Evolutionary conservation across 2,113 vertebrate genomes (phyloP).

Genomic region (Glareola pratincola): DNA sequence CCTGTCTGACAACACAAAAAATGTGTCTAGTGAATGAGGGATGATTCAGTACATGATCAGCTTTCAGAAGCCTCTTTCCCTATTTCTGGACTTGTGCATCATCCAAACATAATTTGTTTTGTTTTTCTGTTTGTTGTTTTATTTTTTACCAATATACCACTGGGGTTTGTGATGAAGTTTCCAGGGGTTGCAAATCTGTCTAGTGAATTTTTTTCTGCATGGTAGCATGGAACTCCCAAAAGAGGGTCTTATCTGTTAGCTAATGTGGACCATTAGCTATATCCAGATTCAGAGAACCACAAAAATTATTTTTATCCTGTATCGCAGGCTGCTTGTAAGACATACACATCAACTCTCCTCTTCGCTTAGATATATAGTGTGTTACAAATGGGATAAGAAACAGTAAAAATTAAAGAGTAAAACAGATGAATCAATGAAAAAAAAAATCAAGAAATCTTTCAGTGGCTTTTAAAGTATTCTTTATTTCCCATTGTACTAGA

Average conservation of each 20-base stretch:
- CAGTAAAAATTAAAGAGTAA: neutral
- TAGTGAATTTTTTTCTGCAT: neutral
- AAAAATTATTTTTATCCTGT: neutral
- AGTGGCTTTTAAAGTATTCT: neutral
- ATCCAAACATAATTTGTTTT: neutral
- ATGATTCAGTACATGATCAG: neutral
- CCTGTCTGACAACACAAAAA: neutral
- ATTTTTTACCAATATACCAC: neutral
- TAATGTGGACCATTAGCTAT: neutral
- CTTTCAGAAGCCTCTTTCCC: neutral
- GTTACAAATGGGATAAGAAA: neutral
- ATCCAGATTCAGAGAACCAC: neutral
- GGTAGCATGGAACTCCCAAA: neutral
- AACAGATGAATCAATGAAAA: neutral
- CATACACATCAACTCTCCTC: accelerated
- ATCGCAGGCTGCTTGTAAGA: neutral
- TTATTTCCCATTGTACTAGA: neutral
- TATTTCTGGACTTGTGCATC: neutral
- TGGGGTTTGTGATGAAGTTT: neutral
- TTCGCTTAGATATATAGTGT: neutral
- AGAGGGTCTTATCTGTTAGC: neutral
- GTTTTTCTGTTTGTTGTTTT: neutral
- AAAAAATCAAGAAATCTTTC: neutral
- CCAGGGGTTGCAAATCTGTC: neutral
- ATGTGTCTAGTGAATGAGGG: neutral